Conservation (phyloP, 2,797 vertebrate genomes). For the Xenops minutus region DNA sequence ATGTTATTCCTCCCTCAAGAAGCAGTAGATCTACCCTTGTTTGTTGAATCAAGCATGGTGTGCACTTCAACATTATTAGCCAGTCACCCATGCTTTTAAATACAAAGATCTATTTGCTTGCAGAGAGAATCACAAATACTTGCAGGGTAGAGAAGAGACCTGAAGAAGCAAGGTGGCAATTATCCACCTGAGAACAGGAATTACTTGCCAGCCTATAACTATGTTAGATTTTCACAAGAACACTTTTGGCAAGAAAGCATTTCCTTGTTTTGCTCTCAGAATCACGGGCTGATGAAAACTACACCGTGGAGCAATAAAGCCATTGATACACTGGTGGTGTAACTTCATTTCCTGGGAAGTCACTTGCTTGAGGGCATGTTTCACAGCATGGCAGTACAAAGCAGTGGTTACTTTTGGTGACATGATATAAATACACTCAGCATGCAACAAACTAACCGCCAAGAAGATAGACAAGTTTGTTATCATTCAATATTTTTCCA, state of each 20-base stretch:
- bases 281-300: slow-evolving; percentile 12
- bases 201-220: slow-evolving; percentile 8
- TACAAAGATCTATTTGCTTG: background rate
- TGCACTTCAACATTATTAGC: background rate
- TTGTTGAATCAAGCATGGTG: slow-evolving; percentile 17
- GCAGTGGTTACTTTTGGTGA: slow-evolving; percentile 40
- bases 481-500: background rate
- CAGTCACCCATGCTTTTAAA: slow-evolving; percentile 35
- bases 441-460: slow-evolving; percentile 10
- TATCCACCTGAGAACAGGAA: background rate
- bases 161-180: background rate
- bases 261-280: slow-evolving; percentile 30
- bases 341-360: slow-evolving; percentile 40
- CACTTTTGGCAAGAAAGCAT: background rate
- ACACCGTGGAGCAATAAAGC: slow-evolving; percentile 23
- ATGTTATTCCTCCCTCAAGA: slow-evolving; percentile 1
- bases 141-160: background rate
- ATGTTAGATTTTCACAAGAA: slow-evolving; percentile 25
- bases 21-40: slow-evolving; percentile 31
- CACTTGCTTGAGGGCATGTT: slow-evolving; percentile 45
- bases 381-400: slow-evolving; percentile 37
- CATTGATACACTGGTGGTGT: slow-evolving; percentile 30
- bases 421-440: slow-evolving; percentile 44
- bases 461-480: slow-evolving; percentile 7
- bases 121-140: background rate